These are phyloP conservation scores for Centropus bengalensis DNA, from an alignment of 2,113 vertebrate genomes.

Conservation along the genomic window DNA sequence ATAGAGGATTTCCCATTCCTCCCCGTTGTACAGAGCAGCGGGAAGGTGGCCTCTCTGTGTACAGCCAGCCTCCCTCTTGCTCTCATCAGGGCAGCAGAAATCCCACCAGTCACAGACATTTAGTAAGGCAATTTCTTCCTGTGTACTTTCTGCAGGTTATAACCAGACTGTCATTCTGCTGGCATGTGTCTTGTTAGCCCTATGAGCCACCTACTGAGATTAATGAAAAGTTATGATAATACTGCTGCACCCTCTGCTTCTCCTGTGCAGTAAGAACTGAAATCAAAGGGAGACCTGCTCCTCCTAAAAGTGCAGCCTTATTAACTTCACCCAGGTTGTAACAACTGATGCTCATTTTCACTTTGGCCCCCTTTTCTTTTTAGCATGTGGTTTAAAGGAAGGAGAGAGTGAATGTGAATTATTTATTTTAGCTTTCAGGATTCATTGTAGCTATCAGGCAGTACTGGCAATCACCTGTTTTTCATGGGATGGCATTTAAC, in stretches of 20 bases:
- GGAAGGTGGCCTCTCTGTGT: not conserved
- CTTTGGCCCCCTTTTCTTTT: not conserved
- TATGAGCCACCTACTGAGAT: not conserved
- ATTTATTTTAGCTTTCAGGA: not conserved
- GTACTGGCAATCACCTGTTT: not conserved
- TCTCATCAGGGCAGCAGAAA: not conserved
- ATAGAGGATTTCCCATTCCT: not conserved
- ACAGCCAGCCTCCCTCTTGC: not conserved
- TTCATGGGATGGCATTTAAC: not conserved
- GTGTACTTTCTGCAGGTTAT: not conserved
- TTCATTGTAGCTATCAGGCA: not conserved
- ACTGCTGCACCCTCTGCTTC: not conserved
- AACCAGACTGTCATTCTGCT: not conserved
- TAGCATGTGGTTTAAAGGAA: not conserved
- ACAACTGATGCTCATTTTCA: not conserved
- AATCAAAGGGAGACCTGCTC: not conserved
- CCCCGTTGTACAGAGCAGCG: accelerated
- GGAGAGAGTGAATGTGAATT: not conserved
- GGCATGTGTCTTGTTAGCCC: not conserved
- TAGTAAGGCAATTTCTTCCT: not conserved
- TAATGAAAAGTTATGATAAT: not conserved
- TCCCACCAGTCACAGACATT: too few species aligned
- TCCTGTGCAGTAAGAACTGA: not conserved
- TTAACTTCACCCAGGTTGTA: not conserved
- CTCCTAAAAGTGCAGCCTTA: not conserved